These are phyloP conservation scores for Morbakka virulenta DNA, from an alignment of 30 jellyfish, hydroid and myxozoan species.

Conservation along the genomic window DNA sequence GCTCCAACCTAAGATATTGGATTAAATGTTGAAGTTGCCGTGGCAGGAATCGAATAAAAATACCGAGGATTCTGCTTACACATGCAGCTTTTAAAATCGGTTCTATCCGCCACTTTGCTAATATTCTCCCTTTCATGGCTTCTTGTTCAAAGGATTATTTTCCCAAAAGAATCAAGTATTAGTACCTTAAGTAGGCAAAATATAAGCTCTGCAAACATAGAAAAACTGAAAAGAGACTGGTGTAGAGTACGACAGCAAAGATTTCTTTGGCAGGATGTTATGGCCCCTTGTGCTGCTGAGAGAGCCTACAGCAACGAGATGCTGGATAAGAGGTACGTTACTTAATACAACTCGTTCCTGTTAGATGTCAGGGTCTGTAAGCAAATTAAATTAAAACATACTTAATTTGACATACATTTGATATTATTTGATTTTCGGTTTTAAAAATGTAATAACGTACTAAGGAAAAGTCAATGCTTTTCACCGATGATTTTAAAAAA, in stretches of 20 bases:
- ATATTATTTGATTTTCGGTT: too few species aligned
- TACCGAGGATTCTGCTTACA: too few species aligned
- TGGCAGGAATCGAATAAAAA: too few species aligned
- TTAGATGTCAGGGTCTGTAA: too few species aligned
- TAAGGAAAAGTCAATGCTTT: too few species aligned
- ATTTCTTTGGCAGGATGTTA: conserved; percentile 82
- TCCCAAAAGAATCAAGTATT: conserved; percentile 29
- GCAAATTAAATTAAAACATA: too few species aligned
- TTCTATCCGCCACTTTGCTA: conserved; percentile 55
- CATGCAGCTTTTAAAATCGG: conserved; percentile 78
- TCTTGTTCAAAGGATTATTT: conserved; percentile 58
- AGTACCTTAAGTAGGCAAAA: conserved; percentile 16
- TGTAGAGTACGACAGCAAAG: conserved; percentile 73
- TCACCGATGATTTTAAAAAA: too few species aligned
- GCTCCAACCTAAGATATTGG: too few species aligned
- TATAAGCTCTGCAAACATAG: conserved; percentile 55
- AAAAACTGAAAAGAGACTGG: conserved; percentile 89
- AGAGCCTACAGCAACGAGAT: conserved; percentile 20
- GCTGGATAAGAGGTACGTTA: conserved; percentile 17
- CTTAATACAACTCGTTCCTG: too few species aligned
- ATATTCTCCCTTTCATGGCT: conserved; percentile 79
- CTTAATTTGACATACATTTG: too few species aligned
- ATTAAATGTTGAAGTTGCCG: too few species aligned
- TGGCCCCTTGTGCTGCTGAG: conserved; percentile 73
- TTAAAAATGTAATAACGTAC: too few species aligned